These are phyloP conservation scores for Cyanoramphus novaezelandiae DNA, from an alignment of 2,113 vertebrate genomes.

Conservation along the genomic window DNA sequence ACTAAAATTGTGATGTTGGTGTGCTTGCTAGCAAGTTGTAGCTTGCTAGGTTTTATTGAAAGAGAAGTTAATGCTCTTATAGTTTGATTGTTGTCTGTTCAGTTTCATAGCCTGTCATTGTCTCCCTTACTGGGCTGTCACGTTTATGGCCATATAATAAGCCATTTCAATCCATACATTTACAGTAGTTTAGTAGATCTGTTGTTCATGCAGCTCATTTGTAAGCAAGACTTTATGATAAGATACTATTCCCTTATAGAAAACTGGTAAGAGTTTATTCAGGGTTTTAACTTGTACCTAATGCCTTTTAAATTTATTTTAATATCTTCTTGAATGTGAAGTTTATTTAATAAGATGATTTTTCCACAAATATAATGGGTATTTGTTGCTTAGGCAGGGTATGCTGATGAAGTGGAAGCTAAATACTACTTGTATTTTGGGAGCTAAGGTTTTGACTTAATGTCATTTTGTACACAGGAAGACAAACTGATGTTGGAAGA, in stretches of 20 bases:
- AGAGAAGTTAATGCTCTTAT: neutral
- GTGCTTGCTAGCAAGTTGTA: neutral
- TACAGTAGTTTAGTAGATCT: neutral
- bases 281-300: neutral
- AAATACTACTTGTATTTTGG: neutral
- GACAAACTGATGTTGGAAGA: slow-evolving; percentile 83
- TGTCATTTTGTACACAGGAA: slow-evolving; percentile 74
- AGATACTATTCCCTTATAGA: neutral
- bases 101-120: neutral
- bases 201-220: neutral
- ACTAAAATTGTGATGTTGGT: neutral
- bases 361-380: neutral
- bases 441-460: neutral
- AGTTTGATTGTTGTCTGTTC: neutral
- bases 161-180: neutral
- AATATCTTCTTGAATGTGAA: neutral
- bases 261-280: neutral
- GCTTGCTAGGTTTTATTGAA: neutral
- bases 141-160: neutral
- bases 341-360: neutral
- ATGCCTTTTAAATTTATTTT: neutral
- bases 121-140: neutral
- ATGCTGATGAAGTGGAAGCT: neutral
- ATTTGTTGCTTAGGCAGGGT: neutral
- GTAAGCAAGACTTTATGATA: neutral